Base-by-base conservation (phyloP, 2,888 invertebrate species). In the Amphipyra tragopoginis region DNA sequence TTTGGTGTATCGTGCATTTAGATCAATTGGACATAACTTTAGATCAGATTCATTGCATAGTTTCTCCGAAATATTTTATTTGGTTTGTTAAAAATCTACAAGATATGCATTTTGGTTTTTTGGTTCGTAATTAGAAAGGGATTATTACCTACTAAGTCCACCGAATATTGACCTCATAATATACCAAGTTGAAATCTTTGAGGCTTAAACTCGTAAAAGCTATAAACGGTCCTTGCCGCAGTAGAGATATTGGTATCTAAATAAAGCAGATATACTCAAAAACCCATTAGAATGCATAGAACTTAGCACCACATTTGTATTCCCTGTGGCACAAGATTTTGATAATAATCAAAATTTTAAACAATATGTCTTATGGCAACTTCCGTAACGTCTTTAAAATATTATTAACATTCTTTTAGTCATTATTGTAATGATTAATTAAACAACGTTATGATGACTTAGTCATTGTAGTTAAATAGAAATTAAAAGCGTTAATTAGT, bases 381-480 rank as follows among this genome's bases (percentile, higher is more conserved):
- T 60, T 34, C 14, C 9, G 15, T 10, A 14, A 48, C 26, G 26
- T 44, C 10, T 5, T 9, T 9, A 38, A 15, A 34, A 29, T 7
- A 13, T 14, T 33, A 8, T 1, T 34, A 5, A 38, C 45, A 39
- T 43, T 56, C 33, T 26, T 44, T 21, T 7, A 44, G n/a, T 66
- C 48, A 54, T 71, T 76, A 66, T 38, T 38, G 29, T 56, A 67
- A 63, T 53, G 50, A 34, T 47, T 52, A 49, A 55, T 50, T 67
- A 51, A 58, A 53, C 21, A 71, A 42, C 29, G 9, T 48, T 42
- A 15, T 63, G 8, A 40, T 38, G 44, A 21, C 11, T 58, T 64
- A 72, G 52, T 75, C 65, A 75, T 53, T 50, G 47, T 53, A 34
- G 44, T 65, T 63, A 63, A 53, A 49, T 70, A 65, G 58, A 63